phyloP scores from a whole-genome alignment of 2,113 vertebrate genomes.

The Oenanthe oenanthe region DNA sequence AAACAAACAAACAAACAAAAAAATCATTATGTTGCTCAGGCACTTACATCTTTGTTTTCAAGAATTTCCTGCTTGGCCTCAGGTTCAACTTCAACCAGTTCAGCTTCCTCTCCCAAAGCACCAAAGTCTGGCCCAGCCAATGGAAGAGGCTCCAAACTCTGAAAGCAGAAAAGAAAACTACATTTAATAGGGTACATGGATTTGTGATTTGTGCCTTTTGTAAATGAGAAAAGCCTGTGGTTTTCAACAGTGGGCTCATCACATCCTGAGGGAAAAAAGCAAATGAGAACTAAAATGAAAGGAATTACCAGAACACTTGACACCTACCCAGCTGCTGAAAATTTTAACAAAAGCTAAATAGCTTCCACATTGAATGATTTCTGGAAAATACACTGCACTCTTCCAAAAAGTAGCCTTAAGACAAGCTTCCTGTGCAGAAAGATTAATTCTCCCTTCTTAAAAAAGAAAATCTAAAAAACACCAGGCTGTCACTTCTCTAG shows the following conservation, averaged over 20 bases:
- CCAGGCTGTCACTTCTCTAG: neutral
- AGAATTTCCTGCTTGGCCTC: conserved; percentile 92
- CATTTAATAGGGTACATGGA: accelerated
- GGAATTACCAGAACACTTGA: neutral
- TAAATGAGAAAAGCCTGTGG: accelerated
- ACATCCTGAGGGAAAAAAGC: neutral
- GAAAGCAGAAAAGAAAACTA: neutral
- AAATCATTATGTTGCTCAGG: neutral
- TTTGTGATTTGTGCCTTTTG: neutral
- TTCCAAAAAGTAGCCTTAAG: neutral
- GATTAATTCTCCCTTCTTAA: neutral
- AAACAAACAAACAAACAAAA: neutral
- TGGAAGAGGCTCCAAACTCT: conserved; percentile 94
- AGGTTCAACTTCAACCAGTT: conserved; percentile 85
- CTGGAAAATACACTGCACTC: neutral
- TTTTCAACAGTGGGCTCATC: neutral
- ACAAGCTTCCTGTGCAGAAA: neutral
- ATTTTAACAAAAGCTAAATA: neutral
- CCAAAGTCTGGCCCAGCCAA: conserved; percentile 85
- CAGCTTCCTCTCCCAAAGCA: conserved; percentile 83
- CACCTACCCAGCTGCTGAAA: neutral
- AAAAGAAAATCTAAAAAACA: neutral
- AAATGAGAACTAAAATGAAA: neutral
- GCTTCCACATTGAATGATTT: neutral
- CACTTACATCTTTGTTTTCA: conserved; percentile 93